Evolutionary conservation across 2,888 invertebrate species (phyloP).

Genomic region (Keiferia lycopersicella): DNA sequence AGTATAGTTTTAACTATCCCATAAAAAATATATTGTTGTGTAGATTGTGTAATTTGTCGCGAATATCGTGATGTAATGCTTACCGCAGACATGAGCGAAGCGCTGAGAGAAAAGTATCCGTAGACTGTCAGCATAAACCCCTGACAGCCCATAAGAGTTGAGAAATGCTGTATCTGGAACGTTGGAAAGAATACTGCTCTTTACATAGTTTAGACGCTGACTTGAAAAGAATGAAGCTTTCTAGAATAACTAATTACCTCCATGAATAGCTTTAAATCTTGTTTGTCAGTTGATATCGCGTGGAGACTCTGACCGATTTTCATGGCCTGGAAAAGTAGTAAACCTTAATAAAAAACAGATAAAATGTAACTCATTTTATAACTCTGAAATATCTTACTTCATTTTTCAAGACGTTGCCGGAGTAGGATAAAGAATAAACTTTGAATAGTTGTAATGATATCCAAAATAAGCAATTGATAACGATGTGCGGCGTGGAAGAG

Average conservation of each 20-base stretch:
- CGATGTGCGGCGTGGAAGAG: constrained; percentile 45
- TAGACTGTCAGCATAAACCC: neutral
- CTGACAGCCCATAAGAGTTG: neutral
- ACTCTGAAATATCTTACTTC: constrained; percentile 42
- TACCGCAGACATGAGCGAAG: constrained; percentile 49
- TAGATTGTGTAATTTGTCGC: no score
- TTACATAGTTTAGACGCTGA: no score
- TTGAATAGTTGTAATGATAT: constrained; percentile 62
- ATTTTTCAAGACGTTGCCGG: constrained; percentile 53
- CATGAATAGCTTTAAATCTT: constrained; percentile 52
- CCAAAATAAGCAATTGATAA: constrained; percentile 62
- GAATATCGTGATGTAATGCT: neutral
- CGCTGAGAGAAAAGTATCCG: constrained; percentile 60
- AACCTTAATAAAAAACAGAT: no score
- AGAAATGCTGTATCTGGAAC: neutral
- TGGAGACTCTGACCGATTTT: constrained; percentile 56
- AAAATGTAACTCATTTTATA: no score
- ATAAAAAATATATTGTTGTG: no score
- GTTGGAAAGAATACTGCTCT: neutral
- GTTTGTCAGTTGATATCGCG: constrained; percentile 55
- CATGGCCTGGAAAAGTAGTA: constrained; percentile 45
- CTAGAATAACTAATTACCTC: constrained; percentile 47
- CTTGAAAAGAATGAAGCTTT: no score
- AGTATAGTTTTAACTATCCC: no score
- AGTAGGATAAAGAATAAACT: constrained; percentile 53